These are phyloP conservation scores for Megamerina dolium DNA, from an alignment of 2,888 invertebrate genomes.

Conservation along the genomic window DNA sequence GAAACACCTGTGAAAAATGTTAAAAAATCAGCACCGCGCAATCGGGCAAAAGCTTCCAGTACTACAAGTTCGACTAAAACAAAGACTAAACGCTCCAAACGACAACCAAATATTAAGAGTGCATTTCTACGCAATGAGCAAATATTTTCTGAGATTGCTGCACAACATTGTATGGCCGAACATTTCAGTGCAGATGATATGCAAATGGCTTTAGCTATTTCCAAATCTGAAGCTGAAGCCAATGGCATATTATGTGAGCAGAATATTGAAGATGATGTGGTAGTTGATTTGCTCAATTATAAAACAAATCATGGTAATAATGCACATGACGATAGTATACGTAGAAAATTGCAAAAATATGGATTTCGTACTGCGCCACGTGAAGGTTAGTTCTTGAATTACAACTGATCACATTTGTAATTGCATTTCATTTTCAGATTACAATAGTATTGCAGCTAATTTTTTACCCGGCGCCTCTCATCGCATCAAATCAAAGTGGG, in stretches of 20 bases:
- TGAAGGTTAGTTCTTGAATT: slow-evolving; percentile 26
- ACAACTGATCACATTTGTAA: not conserved
- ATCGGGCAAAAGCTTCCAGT: too few relatives aligned
- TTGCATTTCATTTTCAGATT: too few relatives aligned
- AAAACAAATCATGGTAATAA: slow-evolving; percentile 17
- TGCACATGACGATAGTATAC: slow-evolving; percentile 38
- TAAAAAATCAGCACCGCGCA: slow-evolving; percentile 31
- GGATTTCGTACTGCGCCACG: slow-evolving; percentile 51
- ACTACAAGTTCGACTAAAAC: too few relatives aligned
- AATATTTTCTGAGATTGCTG: slow-evolving; percentile 40
- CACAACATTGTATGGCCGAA: slow-evolving; percentile 43
- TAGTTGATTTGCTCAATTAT: slow-evolving; percentile 18
- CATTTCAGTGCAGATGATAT: slow-evolving; percentile 62
- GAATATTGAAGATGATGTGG: slow-evolving; percentile 16
- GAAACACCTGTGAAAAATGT: slow-evolving; percentile 25
- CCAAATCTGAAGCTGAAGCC: slow-evolving; percentile 52
- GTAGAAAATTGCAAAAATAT: slow-evolving; percentile 57
- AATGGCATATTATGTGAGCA: slow-evolving; percentile 16
- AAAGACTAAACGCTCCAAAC: slow-evolving; percentile 22
- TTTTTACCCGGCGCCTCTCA: slow-evolving; percentile 25
- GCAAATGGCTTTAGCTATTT: slow-evolving; percentile 62
- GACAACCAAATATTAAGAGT: slow-evolving; percentile 39
- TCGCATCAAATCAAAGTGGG: slow-evolving; percentile 39
- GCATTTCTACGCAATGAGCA: slow-evolving; percentile 42
- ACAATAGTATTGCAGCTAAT: slow-evolving; percentile 27